phyloP scores from a whole-genome alignment of 2,888 invertebrate genomes.

The Sipha maydis region DNA sequence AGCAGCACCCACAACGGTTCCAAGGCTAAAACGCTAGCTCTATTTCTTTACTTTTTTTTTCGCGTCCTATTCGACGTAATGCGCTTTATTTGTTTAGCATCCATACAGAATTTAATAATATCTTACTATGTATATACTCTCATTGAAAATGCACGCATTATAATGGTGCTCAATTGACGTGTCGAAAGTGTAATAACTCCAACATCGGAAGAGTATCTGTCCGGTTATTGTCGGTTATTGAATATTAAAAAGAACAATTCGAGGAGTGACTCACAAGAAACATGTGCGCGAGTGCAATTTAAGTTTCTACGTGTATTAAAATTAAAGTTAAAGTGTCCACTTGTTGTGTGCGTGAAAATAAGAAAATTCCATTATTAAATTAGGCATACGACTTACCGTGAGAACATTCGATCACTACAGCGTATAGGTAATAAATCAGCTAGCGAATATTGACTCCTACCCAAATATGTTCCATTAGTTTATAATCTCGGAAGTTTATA shows the following conservation, averaged over 20 bases:
- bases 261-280: not conserved
- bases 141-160: conserved; percentile 20
- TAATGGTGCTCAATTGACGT: conserved; percentile 27
- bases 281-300: not conserved
- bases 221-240: not conserved
- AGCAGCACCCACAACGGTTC: conserved; percentile 30
- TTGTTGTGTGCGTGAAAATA: not conserved
- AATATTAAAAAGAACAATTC: not conserved
- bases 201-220: not conserved
- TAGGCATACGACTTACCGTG: not conserved
- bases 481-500: not conserved
- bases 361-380: not conserved
- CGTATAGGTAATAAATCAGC: not conserved
- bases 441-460: not conserved
- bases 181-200: conserved; percentile 31
- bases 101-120: conserved; percentile 20
- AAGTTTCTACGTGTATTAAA: not conserved
- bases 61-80: conserved; percentile 26
- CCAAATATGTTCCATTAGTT: not conserved
- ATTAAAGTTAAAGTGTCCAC: conserved; percentile 28
- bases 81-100: conserved; percentile 43
- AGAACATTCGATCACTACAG: not conserved
- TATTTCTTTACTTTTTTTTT: conserved; percentile 27
- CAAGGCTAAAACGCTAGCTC: not conserved
- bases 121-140: not conserved